Evolutionary conservation across 2,888 invertebrate genomes (phyloP).

Genomic region (Pseudolycoriella hygida): DNA sequence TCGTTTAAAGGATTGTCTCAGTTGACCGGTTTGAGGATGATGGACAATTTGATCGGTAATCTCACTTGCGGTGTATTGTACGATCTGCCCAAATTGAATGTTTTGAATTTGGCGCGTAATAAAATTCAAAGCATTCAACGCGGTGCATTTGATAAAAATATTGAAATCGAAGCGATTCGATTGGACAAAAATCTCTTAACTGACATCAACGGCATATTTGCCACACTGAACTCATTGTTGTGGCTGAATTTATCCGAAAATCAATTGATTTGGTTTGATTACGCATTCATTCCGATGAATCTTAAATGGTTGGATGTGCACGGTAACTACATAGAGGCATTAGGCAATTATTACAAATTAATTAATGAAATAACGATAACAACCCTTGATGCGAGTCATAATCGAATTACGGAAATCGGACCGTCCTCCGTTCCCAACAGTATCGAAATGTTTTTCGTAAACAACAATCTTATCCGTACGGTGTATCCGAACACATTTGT

Average conservation of each 20-base stretch:
- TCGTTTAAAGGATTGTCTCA: conserved; percentile 74
- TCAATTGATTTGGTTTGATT: conserved; percentile 84
- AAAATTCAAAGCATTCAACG: conserved; percentile 72
- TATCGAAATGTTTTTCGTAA: conserved; percentile 73
- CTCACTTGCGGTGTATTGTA: conserved; percentile 73
- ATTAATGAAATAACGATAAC: conserved; percentile 66
- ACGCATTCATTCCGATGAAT: conserved; percentile 77
- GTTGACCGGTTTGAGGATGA: conserved; percentile 70
- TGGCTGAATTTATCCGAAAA: conserved; percentile 84
- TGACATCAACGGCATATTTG: conserved; percentile 79
- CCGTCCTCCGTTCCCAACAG: conserved; percentile 77
- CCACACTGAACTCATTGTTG: conserved; percentile 62
- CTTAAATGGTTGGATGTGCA: conserved; percentile 83
- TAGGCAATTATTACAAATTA: conserved; percentile 76
- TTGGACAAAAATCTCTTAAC: conserved; percentile 76
- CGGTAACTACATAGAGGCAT: conserved; percentile 72
- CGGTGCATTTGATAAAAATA: conserved; percentile 67
- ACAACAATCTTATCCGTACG: conserved; percentile 68
- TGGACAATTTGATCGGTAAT: conserved; percentile 80
- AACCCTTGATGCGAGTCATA: conserved; percentile 78
- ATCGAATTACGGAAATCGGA: conserved; percentile 64
- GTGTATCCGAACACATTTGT: conserved; percentile 74
- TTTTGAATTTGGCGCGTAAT: conserved; percentile 77
- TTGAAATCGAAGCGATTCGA: conserved; percentile 67
- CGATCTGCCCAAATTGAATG: conserved; percentile 68